Base-by-base conservation (phyloP, 2,113 vertebrate genomes). In the Paraplagusia blochii region DNA sequence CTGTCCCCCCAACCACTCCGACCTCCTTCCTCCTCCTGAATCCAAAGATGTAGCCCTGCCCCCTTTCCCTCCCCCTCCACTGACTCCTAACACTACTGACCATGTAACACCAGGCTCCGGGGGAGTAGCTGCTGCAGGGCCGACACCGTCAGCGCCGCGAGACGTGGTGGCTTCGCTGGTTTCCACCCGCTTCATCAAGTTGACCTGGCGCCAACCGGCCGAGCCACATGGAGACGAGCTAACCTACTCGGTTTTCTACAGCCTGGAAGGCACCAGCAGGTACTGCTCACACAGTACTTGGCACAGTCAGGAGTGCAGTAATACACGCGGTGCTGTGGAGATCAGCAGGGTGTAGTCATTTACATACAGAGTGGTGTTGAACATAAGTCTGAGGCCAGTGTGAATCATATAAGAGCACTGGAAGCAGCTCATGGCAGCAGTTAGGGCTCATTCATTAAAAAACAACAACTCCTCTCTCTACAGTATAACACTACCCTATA, bases 31-130 rank as follows among this genome's bases (percentile, higher is more conserved):
- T 43, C 61, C 16, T 49, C 66, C 72, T 72, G 39, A 0, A 53
- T 81, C 85, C 88, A 90, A 93, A 98, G 95, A 94, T 92, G 92
- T 97, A 93, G 90, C 95, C 93, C 91, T 94, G 88, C 96, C 96
- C 91, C 93, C 94, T 87, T 91, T 91, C 89, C 92, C 91, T 87
- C 91, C 94, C 94, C 94, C 96, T 90, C 95, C 95, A 97, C 95
- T 99, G 96, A 97, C 93, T 94, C 94, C 93, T 99, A 94, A 97
- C 93, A 97, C 97, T 99, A 93, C 95, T 97, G 95, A 98, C 93
- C 95, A 95, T 98, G 93, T 97, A 95, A 96, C 94, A 87, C 92
- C 94, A 94, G 95, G 95, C 86, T 85, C 85, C 19, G 85, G 93
- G 74, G 89, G 92, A n/a, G 69, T 76, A 11, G 85, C 90, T 50